Evolutionary conservation across 2,113 vertebrate species (phyloP).

Genomic region (Pomatorhinus ruficollis): DNA sequence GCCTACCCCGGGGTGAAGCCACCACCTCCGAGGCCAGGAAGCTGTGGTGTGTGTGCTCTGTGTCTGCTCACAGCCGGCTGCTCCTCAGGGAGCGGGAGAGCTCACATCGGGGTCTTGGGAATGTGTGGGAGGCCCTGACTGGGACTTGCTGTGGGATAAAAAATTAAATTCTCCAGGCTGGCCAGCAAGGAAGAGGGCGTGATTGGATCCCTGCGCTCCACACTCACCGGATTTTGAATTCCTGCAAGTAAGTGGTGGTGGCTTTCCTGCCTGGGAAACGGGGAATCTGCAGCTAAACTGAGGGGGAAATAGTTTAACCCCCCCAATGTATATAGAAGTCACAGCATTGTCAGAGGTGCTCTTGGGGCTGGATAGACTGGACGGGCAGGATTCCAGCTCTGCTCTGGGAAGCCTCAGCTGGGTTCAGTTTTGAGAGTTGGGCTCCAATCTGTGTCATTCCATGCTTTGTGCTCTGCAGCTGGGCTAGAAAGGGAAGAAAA

Average conservation of each 20-base stretch:
- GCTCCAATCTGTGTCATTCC: fast-evolving
- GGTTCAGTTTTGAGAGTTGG: fast-evolving
- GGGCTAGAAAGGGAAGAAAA: not conserved
- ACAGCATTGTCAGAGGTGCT: fast-evolving
- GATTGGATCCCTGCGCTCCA: not conserved
- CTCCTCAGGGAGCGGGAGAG: not conserved
- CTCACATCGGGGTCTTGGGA: fast-evolving
- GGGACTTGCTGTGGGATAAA: not conserved
- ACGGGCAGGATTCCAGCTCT: not conserved
- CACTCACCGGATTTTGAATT: not conserved
- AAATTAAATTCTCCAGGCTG: not conserved
- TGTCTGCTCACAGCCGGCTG: not conserved
- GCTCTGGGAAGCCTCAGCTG: not conserved
- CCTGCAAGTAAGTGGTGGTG: slow-evolving; percentile 4
- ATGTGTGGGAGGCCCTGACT: fast-evolving
- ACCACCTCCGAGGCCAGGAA: slow-evolving; percentile 33
- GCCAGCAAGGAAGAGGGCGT: not conserved
- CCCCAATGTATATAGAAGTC: fast-evolving
- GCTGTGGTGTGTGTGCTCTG: not conserved
- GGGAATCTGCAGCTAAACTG: not conserved
- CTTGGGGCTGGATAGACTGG: not conserved
- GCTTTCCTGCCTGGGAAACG: not conserved
- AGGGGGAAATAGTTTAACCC: fast-evolving
- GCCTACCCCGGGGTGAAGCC: not conserved
- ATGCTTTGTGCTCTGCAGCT: not conserved